Evolutionary conservation across 2,888 invertebrate species (phyloP), one percentile per base, ranked within the genome.

Genomic region (Norana najaformis): DNA sequence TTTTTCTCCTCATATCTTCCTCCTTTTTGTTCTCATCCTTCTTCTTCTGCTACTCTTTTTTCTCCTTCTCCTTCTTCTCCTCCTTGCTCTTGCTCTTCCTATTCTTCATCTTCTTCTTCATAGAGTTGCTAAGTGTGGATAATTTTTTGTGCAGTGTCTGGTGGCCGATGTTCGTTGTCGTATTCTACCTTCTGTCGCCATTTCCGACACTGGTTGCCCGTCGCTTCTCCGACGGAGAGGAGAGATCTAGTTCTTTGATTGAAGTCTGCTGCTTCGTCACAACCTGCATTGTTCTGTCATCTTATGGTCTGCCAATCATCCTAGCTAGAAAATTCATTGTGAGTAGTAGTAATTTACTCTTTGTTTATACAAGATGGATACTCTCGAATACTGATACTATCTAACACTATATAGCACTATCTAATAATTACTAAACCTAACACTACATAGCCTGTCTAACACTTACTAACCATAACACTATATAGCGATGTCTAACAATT

Each of bases 91-190:
- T 30, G 5, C 3, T 13, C 23, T 53, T 23, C 4, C 30, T 30
- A 5, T 53, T 30, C 23, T 11, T 53, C 30, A 30, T 53, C 2
- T 30, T 16, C 11, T 69, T 8, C 23, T 23, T 23, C 6, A 6
- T 11, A 47, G 0, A 47, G 23, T 47, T 5, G 23, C 23, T 47
- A 47, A 20, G 23, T 47, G 13, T 20, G 47, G 1, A 8, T 47
- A 47, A 47, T 23, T 89, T 92, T 39, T 82, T 83, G 92, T 93
- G 37, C 95, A 98, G 98, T 94, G 96, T 97, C 95, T 99, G 99
- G 98, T 99, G 98, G 97, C 99, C 99, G 91, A 97, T 99, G 96
- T 98, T 99, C 94, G 98, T 99, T 91, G 96, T 99, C 88, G 95
- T 98, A 90, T 99, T 99, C 95, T 99, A 99, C 95, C 93, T 98